Evolutionary conservation across 2,113 vertebrate genomes (phyloP), one percentile per base, ranked within the genome.

Genomic region (Sus scrofa): DNA sequence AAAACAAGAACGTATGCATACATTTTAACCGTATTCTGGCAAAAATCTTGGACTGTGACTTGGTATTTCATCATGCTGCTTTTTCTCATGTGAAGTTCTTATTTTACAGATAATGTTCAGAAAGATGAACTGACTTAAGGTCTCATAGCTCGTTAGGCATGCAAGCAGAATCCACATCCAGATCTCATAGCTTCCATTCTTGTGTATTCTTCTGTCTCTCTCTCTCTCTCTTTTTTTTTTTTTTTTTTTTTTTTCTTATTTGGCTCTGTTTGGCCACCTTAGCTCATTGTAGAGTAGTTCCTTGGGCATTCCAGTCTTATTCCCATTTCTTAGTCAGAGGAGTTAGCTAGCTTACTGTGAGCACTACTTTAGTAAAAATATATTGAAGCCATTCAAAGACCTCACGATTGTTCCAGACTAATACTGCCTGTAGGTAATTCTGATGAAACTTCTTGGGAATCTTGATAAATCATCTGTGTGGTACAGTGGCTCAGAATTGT

Each of bases 21-120:
- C 14, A 78, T 95, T 95, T 91, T 84, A 75, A 85, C 27, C 58
- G 67, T 74, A 79, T 84, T 93, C 34, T 78, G 39, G 73, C 14
- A 85, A 70, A 86, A 88, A 82, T 78, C 34, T n/a, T 52, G 18
- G 10, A 26, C 0, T 60, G 20, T 81, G 20, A 34, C 26, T 75
- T 68, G 78, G 14, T n/a, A 12, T 81, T 88, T 60, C 32, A 27
- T 58, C 12, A 10, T 79, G 5, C 18, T 91, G 2, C 10, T n/a
- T 71, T 56, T 50, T 37, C 27, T 89, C 13, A 26, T 50, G 16
- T 70, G 52, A 89, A 74, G 12, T 56, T 83, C 74, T 86, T 67
- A 65, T 54, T 96, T 60, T 68, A 56, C 24, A 70, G 11, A 44
- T 68, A 86, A 81, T 39, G 19, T 82, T 32, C 11, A 39, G 54